These are phyloP conservation scores for Drosophila fulvimacula DNA, from an alignment of 2,888 invertebrate genomes.

Conservation along the genomic window DNA sequence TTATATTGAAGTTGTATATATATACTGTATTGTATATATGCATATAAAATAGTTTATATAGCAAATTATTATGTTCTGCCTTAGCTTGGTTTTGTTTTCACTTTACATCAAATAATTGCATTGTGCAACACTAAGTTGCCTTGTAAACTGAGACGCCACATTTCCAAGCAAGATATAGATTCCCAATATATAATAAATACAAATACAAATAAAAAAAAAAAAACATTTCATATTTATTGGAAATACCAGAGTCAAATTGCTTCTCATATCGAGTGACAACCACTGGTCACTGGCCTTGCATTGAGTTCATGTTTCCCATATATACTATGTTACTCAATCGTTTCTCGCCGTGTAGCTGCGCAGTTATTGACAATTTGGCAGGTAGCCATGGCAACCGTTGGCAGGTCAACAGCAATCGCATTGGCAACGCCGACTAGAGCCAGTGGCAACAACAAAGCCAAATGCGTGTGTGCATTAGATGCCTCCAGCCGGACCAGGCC, in stretches of 20 bases:
- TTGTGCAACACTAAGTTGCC: too few species aligned
- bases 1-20: not conserved
- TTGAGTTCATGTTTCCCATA: conserved; percentile 6
- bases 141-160: too few species aligned
- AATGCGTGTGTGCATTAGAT: conserved; percentile 29
- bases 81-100: too few species aligned
- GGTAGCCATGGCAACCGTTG: conserved; percentile 75
- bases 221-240: not conserved
- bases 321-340: not conserved
- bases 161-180: too few species aligned
- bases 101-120: too few species aligned
- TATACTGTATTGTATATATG: too few species aligned
- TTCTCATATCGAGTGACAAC: not conserved
- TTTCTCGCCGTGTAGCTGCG: conserved; percentile 50
- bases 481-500: conserved; percentile 21
- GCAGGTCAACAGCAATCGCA: conserved; percentile 62
- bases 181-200: not conserved
- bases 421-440: conserved; percentile 13
- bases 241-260: not conserved
- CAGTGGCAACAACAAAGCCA: conserved; percentile 27
- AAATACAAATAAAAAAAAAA: too few species aligned
- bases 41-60: too few species aligned
- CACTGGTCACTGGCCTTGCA: conserved; percentile 8
- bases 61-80: too few species aligned
- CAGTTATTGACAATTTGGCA: conserved; percentile 77